Percentiles rank a stretch among this genome's conserved stretches.
phyloP scores from a whole-genome alignment of 2,113 vertebrate species.

The Galeopterus variegatus region DNA sequence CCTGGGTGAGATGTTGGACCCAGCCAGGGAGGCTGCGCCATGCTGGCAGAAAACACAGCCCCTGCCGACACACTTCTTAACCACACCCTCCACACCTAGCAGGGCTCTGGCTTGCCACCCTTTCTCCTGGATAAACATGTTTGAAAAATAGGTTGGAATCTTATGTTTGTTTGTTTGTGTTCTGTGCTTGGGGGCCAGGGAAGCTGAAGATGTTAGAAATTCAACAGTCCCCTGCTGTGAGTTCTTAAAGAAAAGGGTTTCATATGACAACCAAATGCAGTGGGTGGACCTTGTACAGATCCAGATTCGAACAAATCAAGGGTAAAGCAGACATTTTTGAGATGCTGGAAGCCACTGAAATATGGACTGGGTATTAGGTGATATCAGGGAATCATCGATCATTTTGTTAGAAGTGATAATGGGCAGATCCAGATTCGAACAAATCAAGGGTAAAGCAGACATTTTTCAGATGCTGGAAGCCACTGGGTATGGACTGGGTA shows the following conservation, averaged over 20 bases:
- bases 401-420: neutral
- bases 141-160: slow-evolving; percentile 12
- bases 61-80: neutral
- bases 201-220: neutral
- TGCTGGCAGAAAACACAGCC: slow-evolving; percentile 42
- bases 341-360: fast-evolving
- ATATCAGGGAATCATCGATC: fast-evolving
- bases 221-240: neutral
- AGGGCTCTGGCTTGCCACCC: neutral
- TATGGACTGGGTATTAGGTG: fast-evolving
- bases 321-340: fast-evolving
- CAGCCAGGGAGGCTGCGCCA: slow-evolving; percentile 38
- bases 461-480: fast-evolving
- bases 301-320: neutral
- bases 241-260: neutral
- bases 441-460: neutral
- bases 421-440: no score
- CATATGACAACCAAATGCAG: neutral
- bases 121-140: slow-evolving; percentile 53
- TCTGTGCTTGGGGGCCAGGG: neutral
- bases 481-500: fast-evolving
- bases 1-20: slow-evolving; percentile 84
- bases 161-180: slow-evolving; percentile 56
- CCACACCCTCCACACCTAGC: neutral
- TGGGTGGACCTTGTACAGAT: neutral